phyloP scores from a whole-genome alignment of 2,888 invertebrate genomes.

The Oxycera nigricornis region DNA sequence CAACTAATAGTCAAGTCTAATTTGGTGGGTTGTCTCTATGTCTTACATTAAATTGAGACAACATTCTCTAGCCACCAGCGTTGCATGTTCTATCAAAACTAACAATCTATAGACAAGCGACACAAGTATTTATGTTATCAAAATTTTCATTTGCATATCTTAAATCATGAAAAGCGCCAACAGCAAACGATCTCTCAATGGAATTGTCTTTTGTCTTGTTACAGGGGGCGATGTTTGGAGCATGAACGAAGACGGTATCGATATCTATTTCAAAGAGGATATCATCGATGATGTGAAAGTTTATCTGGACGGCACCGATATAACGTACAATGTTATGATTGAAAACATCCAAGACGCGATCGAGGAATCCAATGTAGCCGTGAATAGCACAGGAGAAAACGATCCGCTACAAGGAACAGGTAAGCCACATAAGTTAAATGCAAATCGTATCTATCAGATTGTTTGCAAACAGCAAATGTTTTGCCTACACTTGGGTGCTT shows the following conservation, averaged over 20 bases:
- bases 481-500: not conserved
- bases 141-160: not conserved
- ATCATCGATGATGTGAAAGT: conserved; percentile 69
- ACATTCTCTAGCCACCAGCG: too few species aligned
- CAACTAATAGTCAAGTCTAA: too few species aligned
- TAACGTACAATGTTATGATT: conserved; percentile 74
- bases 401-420: conserved; percentile 34
- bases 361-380: conserved; percentile 61
- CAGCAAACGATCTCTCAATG: too few species aligned
- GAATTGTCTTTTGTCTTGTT: not conserved
- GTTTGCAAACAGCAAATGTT: not conserved
- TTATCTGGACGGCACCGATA: conserved; percentile 67
- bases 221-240: conserved; percentile 60
- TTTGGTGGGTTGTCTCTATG: too few species aligned
- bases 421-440: not conserved
- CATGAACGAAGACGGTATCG: conserved; percentile 64
- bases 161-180: too few species aligned
- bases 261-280: conserved; percentile 72
- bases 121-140: not conserved
- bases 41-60: too few species aligned
- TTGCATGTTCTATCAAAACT: too few species aligned
- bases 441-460: not conserved
- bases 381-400: conserved; percentile 22
- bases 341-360: conserved; percentile 80
- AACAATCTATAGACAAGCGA: too few species aligned